A percentile compares a stretch with the other conserved stretches of the same genome.
Conservation (phyloP, 92 coral and sea anemone species). For the Porites rus region DNA sequence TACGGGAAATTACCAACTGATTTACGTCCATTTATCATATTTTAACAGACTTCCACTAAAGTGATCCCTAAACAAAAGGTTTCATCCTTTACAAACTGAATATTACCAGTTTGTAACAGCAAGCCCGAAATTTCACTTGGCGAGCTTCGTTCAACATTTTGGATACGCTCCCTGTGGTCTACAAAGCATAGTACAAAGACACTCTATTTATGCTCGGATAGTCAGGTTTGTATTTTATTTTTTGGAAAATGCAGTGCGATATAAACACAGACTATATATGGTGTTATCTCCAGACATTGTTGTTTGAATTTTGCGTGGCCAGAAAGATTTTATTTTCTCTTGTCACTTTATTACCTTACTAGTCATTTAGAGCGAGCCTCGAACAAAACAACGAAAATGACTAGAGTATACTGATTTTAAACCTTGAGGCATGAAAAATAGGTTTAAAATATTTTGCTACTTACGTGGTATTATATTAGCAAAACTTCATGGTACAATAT, state of each 20-base stretch:
- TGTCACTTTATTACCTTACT: no score
- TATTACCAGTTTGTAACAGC: neutral
- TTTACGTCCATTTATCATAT: neutral
- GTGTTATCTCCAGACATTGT: constrained; percentile 2
- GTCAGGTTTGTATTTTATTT: neutral
- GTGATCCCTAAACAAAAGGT: neutral
- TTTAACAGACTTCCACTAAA: neutral
- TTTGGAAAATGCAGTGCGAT: neutral
- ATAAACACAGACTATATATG: no score
- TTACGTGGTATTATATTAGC: no score
- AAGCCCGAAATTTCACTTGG: neutral
- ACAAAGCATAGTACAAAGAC: neutral
- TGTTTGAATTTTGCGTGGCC: neutral
- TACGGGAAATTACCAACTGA: constrained; percentile 14
- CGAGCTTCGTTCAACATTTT: neutral
- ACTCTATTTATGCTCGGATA: neutral
- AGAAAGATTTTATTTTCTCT: neutral
- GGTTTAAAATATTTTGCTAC: no score
- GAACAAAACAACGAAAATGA: neutral
- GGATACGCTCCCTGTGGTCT: neutral
- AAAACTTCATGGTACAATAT: no score
- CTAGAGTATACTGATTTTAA: no score
- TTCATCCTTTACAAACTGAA: neutral
- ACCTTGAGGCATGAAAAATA: no score
- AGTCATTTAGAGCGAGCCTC: neutral